Percentiles rank a stretch among this genome's conserved stretches.
Conservation (phyloP, 2,888 invertebrate species). For the Microctonus aethiopoides region DNA sequence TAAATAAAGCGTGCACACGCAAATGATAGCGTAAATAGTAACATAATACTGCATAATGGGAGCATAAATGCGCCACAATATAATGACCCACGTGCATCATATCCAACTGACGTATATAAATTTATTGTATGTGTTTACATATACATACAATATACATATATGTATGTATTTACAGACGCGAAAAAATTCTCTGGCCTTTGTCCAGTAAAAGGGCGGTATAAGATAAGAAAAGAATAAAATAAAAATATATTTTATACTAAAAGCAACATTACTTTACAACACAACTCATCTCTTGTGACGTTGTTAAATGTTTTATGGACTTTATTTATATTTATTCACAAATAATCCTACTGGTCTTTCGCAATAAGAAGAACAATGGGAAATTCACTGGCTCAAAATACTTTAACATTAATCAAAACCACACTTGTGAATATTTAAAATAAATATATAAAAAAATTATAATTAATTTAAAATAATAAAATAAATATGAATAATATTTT, state of each 20-base stretch:
- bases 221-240: neutral
- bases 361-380: slow-evolving; percentile 17
- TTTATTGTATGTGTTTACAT: too few relatives aligned
- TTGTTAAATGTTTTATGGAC: slow-evolving; percentile 53
- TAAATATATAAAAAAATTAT: too few relatives aligned
- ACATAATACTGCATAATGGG: slow-evolving; percentile 65
- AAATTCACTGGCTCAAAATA: slow-evolving; percentile 18
- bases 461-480: too few relatives aligned
- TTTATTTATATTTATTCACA: neutral
- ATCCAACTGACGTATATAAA: slow-evolving; percentile 26
- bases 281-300: slow-evolving; percentile 15
- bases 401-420: neutral
- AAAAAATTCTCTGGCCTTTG: slow-evolving; percentile 47
- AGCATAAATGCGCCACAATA: slow-evolving; percentile 54
- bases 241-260: neutral
- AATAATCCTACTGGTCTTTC: slow-evolving; percentile 19
- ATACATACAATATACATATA: too few relatives aligned
- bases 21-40: slow-evolving; percentile 64
- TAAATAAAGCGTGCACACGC: slow-evolving; percentile 47
- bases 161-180: neutral
- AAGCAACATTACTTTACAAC: slow-evolving; percentile 3
- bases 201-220: slow-evolving; percentile 36
- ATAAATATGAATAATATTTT: too few relatives aligned
- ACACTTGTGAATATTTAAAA: too few relatives aligned
- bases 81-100: slow-evolving; percentile 56